These are phyloP conservation scores for Phania funesta DNA, from an alignment of 2,888 invertebrate genomes.

Conservation along the genomic window DNA sequence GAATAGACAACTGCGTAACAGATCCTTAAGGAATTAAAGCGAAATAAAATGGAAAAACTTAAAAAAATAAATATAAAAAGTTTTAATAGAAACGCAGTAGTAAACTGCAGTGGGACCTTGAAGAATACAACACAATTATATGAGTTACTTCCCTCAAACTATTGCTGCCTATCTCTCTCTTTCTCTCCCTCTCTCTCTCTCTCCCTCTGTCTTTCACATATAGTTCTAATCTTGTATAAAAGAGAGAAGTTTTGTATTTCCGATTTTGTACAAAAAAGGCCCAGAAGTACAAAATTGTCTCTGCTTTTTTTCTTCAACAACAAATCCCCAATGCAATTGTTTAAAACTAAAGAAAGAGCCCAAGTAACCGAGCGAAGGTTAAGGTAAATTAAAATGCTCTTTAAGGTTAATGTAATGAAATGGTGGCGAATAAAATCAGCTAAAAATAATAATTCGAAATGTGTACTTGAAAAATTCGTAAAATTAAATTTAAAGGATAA, in stretches of 20 bases:
- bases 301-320: neutral
- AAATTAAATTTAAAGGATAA: neutral
- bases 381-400: slow-evolving; percentile 22
- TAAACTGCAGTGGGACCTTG: slow-evolving; percentile 31
- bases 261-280: neutral
- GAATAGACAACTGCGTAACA: slow-evolving; percentile 49
- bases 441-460: neutral
- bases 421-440: neutral
- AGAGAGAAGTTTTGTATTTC: neutral
- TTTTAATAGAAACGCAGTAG: neutral
- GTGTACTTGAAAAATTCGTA: neutral
- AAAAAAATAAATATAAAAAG: slow-evolving; percentile 8
- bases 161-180: neutral
- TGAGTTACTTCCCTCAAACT: neutral
- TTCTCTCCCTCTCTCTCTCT: neutral
- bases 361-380: slow-evolving; percentile 36
- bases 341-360: slow-evolving; percentile 7
- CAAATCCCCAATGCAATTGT: slow-evolving; percentile 22
- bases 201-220: neutral
- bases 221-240: neutral
- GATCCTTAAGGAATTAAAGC: slow-evolving; percentile 19
- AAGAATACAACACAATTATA: slow-evolving; percentile 38
- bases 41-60: neutral
- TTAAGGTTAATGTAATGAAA: slow-evolving; percentile 13
- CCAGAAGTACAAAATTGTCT: slow-evolving; percentile 7